Conservation (phyloP, 2,888 invertebrate genomes). For the Drosophila greeni region DNA sequence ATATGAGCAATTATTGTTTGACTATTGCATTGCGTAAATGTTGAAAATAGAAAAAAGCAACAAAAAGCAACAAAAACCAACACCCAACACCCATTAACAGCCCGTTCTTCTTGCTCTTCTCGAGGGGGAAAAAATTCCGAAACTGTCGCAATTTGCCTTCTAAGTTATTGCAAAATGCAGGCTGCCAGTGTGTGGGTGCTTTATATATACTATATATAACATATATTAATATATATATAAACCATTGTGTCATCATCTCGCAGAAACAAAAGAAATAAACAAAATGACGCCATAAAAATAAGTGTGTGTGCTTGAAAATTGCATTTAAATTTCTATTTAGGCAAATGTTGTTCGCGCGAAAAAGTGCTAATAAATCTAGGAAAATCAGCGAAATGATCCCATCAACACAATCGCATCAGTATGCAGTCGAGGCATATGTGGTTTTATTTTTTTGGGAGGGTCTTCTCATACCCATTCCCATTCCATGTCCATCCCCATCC, state of each 20-base stretch:
- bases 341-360: conserved; percentile 21
- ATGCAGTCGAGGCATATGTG: conserved; percentile 2
- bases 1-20: conserved; percentile 65
- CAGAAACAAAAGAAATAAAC: conserved; percentile 33
- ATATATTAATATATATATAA: conserved; percentile 16
- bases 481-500: neutral
- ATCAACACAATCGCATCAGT: conserved; percentile 15
- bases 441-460: conserved; percentile 21
- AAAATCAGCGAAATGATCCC: conserved; percentile 19
- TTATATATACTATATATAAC: neutral
- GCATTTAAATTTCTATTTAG: conserved; percentile 42
- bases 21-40: conserved; percentile 68
- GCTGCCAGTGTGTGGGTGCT: conserved; percentile 38
- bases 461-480: neutral
- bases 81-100: conserved; percentile 8
- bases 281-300: conserved; percentile 35
- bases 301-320: conserved; percentile 14
- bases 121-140: conserved; percentile 18
- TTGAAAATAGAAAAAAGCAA: conserved; percentile 61
- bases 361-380: conserved; percentile 20
- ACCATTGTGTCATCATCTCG: conserved; percentile 54
- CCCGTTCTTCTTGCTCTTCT: neutral
- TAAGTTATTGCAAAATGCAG: conserved; percentile 66
- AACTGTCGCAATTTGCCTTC: conserved; percentile 64
- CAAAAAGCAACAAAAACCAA: conserved; percentile 1